These are phyloP conservation scores for Poeciliopsis gracilis DNA, from an alignment of 2,797 vertebrate species.

Conservation along the genomic window DNA sequence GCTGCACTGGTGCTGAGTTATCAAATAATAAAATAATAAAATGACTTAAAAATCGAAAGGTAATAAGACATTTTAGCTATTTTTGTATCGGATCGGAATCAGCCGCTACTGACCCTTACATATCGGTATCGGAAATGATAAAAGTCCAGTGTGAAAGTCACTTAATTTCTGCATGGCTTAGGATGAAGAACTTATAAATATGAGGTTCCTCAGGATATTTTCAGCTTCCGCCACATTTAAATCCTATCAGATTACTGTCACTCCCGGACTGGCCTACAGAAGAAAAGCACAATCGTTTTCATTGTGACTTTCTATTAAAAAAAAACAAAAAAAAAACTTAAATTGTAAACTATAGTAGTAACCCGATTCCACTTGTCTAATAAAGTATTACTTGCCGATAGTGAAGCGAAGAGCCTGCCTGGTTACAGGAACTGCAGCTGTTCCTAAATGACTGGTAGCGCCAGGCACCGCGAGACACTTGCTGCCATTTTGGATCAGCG, in stretches of 20 bases:
- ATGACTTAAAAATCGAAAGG: not conserved
- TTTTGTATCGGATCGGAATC: no score
- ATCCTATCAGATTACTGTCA: not conserved
- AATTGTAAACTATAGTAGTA: not conserved
- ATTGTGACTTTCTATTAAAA: not conserved
- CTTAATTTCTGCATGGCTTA: not conserved
- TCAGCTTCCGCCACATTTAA: not conserved
- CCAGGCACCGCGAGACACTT: slow-evolving; percentile 43
- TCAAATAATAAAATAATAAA: no score
- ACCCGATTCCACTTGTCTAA: not conserved
- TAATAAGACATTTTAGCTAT: no score
- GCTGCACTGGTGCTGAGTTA: no score
- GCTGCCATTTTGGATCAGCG: slow-evolving; percentile 61
- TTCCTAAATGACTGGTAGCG: slow-evolving; percentile 44
- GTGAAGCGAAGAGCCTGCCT: slow-evolving; percentile 4
- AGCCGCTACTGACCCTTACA: no score
- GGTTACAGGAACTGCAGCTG: slow-evolving; percentile 50
- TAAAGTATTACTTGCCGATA: not conserved
- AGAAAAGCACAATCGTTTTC: not conserved
- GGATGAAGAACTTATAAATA: not conserved
- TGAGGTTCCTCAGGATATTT: not conserved
- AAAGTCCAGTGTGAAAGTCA: not conserved
- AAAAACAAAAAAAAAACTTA: not conserved
- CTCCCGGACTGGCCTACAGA: not conserved
- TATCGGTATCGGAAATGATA: no score